Base-by-base conservation (phyloP, 2,888 invertebrate species). In the Coelinius sp. region DNA sequence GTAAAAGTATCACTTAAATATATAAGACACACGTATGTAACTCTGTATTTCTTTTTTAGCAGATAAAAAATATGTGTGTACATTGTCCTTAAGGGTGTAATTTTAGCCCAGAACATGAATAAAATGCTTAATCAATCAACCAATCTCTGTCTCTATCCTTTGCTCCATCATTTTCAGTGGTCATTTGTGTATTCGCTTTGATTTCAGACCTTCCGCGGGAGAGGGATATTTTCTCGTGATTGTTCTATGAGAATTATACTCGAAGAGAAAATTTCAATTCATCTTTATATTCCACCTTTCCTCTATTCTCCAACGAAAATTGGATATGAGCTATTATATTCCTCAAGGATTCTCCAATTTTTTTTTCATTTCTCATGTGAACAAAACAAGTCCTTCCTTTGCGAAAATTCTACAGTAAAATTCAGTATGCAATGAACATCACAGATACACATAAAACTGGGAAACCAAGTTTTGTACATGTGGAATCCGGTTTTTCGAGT, bases 401-500 rank as follows among this genome's bases (percentile, higher is more conserved):
- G 44, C 5, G 44, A 46, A 46, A 46, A 46, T 46, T 46, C 56
- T 12, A 24, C 6, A 20, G 64, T 17, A 12, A 65, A 69, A 49
- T 66, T 65, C 72, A 72, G 68, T 73, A 63, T n/a, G 66, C 71
- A 66, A 71, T 31, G 59, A 31, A 59, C 69, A 73, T 71, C 64
- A 70, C 35, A 46, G 76, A 69, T 38, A 65, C 68, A 70, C 68
- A 78, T 49, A 49, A 49, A 49, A 49, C 79, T 82, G 84, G 85
- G 82, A 86, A 84, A 84, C 85, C 80, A 73, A 83, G 81, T 86
- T 85, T 86, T 82, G 84, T 83, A 81, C 81, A 78, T 80, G 80
- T 81, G 82, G 83, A 85, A 85, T 86, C 86, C 85, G 86, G 86
- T 86, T 86, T 85, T 84, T 85, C 86, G 84, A 86, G 86, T 85